Base-by-base conservation (phyloP, 2,113 vertebrate genomes). In the Pelecanus crispus region DNA sequence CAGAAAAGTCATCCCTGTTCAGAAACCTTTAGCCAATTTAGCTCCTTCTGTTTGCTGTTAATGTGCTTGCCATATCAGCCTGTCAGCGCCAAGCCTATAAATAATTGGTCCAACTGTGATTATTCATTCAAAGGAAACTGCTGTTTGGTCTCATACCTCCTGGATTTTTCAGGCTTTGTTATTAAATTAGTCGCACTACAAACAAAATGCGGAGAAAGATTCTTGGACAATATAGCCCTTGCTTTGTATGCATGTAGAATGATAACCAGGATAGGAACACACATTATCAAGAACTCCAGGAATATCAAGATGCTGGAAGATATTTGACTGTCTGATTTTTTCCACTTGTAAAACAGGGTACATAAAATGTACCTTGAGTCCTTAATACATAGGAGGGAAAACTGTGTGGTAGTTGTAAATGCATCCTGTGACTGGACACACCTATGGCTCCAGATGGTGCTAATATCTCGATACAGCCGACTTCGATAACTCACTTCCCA, bases 31-130 rank as follows among this genome's bases (percentile, higher is more conserved):
- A 81, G 92, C 86, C 94, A 95, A 95, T 96, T 96, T 28, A 94
- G 86, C 92, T 96, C 95, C 90, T 94, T 96, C 92, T 94, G 88
- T 94, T 96, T 95, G 92, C 82, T 91, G 87, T 78, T 97, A 77
- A 91, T 86, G 67, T 78, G 55, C 40, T 74, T 96, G 80, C 95
- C 59, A 71, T 88, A 77, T 25, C 94, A 94, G 94, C 21, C 44
- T 67, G 82, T 28, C 93, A 92, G 82, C 0, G 9, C 88, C 92
- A 83, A 62, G 82, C 29, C 44, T 79, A 72, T 56, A 88, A 95
- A 96, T 91, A 96, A 93, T 40, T 61, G 90, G 63, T 91, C 68
- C 90, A 94, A 93, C 67, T 88, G 85, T 81, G 79, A 93, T 92
- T 94, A 86, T 94, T 95, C 80, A 89, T 49, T 92, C 67, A 74